phyloP scores from a whole-genome alignment of 2,113 vertebrate genomes.

The Podarcis muralis region DNA sequence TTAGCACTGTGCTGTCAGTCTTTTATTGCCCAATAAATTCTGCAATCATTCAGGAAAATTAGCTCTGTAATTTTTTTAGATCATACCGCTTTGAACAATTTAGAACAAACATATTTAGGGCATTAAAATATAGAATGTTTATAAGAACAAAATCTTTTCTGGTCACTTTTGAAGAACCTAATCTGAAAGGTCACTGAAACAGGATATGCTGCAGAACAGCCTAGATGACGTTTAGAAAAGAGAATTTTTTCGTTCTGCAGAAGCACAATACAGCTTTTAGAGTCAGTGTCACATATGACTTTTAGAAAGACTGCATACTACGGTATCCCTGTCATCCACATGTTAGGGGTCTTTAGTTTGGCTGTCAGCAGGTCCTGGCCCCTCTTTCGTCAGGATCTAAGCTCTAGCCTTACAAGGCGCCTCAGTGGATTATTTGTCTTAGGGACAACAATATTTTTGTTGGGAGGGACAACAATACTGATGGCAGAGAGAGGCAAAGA shows the following conservation, averaged over 20 bases:
- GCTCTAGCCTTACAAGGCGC: background rate
- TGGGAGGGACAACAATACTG: background rate
- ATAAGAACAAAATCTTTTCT: background rate
- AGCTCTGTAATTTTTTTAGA: background rate
- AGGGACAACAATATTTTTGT: no score
- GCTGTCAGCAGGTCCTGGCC: background rate
- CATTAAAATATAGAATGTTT: background rate
- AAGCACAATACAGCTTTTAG: background rate
- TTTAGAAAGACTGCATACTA: background rate
- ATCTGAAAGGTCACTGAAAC: background rate
- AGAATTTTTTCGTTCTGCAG: background rate
- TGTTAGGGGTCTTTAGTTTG: background rate
- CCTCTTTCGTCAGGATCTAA: background rate
- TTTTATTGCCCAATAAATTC: background rate
- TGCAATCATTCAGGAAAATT: background rate
- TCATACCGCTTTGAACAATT: background rate
- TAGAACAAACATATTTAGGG: background rate
- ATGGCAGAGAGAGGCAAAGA: no score
- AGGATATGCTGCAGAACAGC: background rate
- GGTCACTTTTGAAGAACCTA: background rate
- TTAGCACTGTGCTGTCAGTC: no score
- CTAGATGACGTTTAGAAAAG: background rate
- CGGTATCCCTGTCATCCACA: background rate
- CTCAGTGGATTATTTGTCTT: background rate
- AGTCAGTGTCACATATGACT: background rate